Conservation (phyloP, 2,888 invertebrate genomes). For the Diarsia brunnea region DNA sequence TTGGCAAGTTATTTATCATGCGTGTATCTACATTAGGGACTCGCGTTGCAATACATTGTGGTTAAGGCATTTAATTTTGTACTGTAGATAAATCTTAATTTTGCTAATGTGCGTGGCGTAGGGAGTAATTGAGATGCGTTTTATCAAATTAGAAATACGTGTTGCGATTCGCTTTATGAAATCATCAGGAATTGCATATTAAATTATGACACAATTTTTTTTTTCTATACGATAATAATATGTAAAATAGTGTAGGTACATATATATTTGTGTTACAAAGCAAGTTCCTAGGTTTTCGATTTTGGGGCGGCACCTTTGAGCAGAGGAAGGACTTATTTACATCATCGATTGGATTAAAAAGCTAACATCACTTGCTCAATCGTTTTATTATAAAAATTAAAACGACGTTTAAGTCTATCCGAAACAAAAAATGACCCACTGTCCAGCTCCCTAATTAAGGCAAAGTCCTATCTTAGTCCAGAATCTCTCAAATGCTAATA, state of each 20-base stretch:
- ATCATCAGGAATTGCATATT: background rate
- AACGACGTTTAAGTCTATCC: background rate
- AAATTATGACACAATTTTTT: background rate
- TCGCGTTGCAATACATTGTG: slow-evolving; percentile 84
- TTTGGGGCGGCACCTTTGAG: background rate
- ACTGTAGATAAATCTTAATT: slow-evolving; percentile 83
- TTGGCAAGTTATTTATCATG: slow-evolving; percentile 87
- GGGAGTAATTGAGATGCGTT: slow-evolving; percentile 60
- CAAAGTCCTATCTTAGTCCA: slow-evolving; percentile 12
- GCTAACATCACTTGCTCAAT: background rate
- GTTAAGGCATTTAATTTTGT: slow-evolving; percentile 88
- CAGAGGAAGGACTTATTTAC: background rate
- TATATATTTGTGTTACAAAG: background rate
- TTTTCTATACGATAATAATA: background rate
- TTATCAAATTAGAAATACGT: slow-evolving; percentile 38
- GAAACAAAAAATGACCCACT: background rate
- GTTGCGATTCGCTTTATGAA: background rate
- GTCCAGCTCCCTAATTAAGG: slow-evolving; percentile 12
- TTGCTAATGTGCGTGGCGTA: slow-evolving; percentile 75
- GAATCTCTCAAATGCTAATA: slow-evolving; percentile 25
- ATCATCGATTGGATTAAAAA: background rate
- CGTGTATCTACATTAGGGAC: slow-evolving; percentile 80
- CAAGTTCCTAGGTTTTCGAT: background rate
- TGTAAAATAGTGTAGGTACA: background rate
- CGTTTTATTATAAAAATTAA: background rate